These are phyloP conservation scores for Himalopsyche japonica DNA, from an alignment of 2,888 invertebrate species.

Conservation along the genomic window DNA sequence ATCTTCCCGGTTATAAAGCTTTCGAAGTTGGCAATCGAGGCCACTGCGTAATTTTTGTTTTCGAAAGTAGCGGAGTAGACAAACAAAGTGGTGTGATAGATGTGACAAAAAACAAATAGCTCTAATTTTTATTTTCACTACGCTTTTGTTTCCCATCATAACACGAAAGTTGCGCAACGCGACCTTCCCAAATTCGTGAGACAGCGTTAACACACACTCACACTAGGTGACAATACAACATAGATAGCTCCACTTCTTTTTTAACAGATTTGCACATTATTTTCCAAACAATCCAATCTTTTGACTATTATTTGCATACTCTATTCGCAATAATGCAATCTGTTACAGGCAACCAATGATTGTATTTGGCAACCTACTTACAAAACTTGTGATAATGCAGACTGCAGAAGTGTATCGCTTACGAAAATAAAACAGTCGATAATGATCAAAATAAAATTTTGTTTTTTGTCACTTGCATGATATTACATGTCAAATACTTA, in stretches of 20 bases:
- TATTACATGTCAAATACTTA: too few species aligned
- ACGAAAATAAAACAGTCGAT: too few species aligned
- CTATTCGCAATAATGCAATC: not conserved
- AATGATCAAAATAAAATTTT: too few species aligned
- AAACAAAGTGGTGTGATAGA: not conserved
- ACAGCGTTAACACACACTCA: not conserved
- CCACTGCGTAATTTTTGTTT: not conserved
- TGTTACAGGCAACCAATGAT: not conserved
- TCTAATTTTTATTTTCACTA: not conserved
- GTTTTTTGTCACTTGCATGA: too few species aligned
- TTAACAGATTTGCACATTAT: not conserved
- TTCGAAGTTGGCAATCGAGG: not conserved
- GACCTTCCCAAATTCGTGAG: slow-evolving; percentile 5
- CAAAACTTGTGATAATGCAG: not conserved
- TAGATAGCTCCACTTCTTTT: not conserved
- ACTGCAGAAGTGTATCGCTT: too few species aligned
- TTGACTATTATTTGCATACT: not conserved
- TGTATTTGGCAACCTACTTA: not conserved
- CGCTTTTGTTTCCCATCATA: not conserved
- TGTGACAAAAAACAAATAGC: not conserved
- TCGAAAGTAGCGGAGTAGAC: not conserved
- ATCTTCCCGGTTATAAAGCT: too few species aligned
- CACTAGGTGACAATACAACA: not conserved
- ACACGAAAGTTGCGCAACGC: not conserved
- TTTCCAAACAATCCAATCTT: not conserved